Base-by-base conservation (phyloP, 1,140 invertebrate species). In the Megathymus violae region DNA sequence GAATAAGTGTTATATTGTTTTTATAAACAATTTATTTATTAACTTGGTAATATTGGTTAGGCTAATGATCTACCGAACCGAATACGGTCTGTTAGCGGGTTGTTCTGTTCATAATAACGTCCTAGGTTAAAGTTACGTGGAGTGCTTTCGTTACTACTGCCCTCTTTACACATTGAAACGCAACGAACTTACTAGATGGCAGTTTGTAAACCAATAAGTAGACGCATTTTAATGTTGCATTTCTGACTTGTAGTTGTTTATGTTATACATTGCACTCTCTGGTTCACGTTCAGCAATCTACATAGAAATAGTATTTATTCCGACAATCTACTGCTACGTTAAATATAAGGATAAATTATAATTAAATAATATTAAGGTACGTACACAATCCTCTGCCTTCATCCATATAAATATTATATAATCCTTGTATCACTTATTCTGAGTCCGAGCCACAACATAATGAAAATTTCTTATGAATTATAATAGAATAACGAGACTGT, bases 1-100 rank as follows among this genome's bases (percentile, higher is more conserved):
- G 67, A 81, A 62, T 91, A 91, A 91, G 88, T 91, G 88, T 91
- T 91, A 86, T 83, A 85, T 90, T 90, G 80, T 88, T 91, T 89
- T 86, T 89, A 74, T 74, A 58, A 58, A 87, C 81, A 75, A 82
- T 81, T 83, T 86, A 87, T 88, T 88, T 86, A 86, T 88, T 69
- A 71, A 70, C 63, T 65, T 68, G 67, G 74, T 71, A 64, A 69
- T 47, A 64, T 62, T 62, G 41, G 58, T 67, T 64, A 71, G 64
- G 63, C 64, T 74, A 65, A 62, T 69, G 51, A 68, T 66, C 70
- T 58, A 58, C 54, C 62, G 62, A 70, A 64, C 69, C 64, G 58
- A 64, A 67, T 51, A 62, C 27, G 74, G 61, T 67, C 74, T 76
- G 64, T 70, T 70, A 69, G 70, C 70, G 70, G 58, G 70, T 66